Base-by-base conservation (phyloP, 2,113 vertebrate species). In the Sigmodon hispidus region DNA sequence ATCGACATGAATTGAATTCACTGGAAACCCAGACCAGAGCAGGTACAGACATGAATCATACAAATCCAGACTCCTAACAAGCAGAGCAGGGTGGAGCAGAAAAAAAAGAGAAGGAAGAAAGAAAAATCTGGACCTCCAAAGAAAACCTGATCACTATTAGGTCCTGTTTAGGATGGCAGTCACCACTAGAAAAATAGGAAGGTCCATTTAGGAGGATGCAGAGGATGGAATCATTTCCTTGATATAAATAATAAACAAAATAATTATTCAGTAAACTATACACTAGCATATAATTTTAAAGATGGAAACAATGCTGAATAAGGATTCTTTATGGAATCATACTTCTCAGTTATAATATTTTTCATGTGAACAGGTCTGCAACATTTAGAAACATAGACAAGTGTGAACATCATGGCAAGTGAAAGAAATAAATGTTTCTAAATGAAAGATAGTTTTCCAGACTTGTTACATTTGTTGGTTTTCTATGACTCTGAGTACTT, bases 341-440 rank as follows among this genome's bases (percentile, higher is more conserved):
- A 77, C 76, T 93, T 89, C 48, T 96, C 61, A 77, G 19, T 91
- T 40, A 40, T 15, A 70, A 40, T 85, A 40, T 77, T 92, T 87
- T 79, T 65, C 84, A 91, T 40, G 31, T n/a, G 63, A 93, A 40
- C 22, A 79, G 43, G 7, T 90, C 29, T 92, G 55, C 57, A 67
- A 87, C 69, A 90, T 57, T 94, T 76, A 85, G 26, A 93, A 87
- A 83, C 61, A 61, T 21, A 81, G 67, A 85, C 13, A 93, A 87
- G 21, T 43, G 45, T 77, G 50, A 12, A 69, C 31, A 26, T 80
- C 24, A 40, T 90, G 36, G 69, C 24, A 92, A 92, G 52, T 73
- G 2, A 97, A 84, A 77, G 16, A 76, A 94, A 83, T 55, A 85
- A 91, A 36, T 93, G 94, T 86, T 17, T 24, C 13, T 77, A 15